Base-by-base conservation (phyloP, 2,797 vertebrate genomes). In the Hydrolagus colliei region DNA sequence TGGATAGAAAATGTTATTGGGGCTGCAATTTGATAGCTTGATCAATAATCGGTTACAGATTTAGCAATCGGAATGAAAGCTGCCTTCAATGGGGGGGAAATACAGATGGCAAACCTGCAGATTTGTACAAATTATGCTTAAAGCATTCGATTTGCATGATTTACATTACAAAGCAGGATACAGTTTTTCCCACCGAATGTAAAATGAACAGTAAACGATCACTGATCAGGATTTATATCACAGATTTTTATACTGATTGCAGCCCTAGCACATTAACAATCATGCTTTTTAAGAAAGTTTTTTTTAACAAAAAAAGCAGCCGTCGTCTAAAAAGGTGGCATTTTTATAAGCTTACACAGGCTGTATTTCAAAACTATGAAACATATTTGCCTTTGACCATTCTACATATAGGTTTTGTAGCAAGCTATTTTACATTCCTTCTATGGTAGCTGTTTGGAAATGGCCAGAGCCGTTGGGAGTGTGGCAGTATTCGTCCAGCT, bases 161-260 rank as follows among this genome's bases (percentile, higher is more conserved):
- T 18, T 41, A 32, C 62, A 52, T 68, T 84, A 84, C 32, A 84
- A 71, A 84, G 41, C 41, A 52, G 67, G 68, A n/a, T 71, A 18
- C 27, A 68, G 20, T 71, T 82, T 79, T 71, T 84, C 79, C 68
- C 79, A 84, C 79, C 10, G 79, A 84, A 84, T 84, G 79, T 84
- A 84, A 71, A 84, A 52, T 84, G 62, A 41, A 71, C 79, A 71
- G 79, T 84, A 84, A 84, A 68, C 68, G 79, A 84, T 84, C 41
- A 84, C 79, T 84, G 79, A 71, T 67, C 65, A 84, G 16, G 32
- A 84, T 84, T 84, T 84, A 84, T 84, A 84, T 84, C 79, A 71
- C 68, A 84, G 79, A 84, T 84, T 84, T 84, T 84, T 84, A 84
- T 84, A 84, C 79, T 63, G 68, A 68, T 71, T 41, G 79, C 41